phyloP scores from a whole-genome alignment of 2,888 invertebrate species.

The Heteromyza rotundicornis region DNA sequence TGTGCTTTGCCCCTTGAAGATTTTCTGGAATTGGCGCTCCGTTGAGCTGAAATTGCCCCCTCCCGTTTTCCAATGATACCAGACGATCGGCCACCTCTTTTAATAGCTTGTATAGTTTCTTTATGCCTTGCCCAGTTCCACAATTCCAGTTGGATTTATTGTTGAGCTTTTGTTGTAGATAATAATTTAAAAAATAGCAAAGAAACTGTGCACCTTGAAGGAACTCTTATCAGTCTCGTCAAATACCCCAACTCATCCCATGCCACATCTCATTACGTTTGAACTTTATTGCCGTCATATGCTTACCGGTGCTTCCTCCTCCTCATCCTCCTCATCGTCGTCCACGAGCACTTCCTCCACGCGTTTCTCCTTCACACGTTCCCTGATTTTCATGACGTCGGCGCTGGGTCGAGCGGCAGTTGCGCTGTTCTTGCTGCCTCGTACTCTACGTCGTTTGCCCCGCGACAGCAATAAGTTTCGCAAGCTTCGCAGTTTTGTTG shows the following conservation, averaged over 20 bases:
- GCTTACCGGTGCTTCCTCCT: constrained; percentile 22
- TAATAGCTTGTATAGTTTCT: no score
- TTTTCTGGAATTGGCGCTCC: no score
- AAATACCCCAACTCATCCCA: background rate
- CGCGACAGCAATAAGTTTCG: constrained; percentile 25
- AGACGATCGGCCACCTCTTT: no score
- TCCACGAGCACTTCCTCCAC: constrained; percentile 26
- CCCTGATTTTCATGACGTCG: constrained; percentile 10
- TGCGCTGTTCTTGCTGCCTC: constrained; percentile 19
- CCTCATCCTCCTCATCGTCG: constrained; percentile 7
- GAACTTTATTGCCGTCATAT: background rate
- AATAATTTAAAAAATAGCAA: no score
- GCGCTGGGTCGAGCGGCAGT: constrained; percentile 28
- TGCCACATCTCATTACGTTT: background rate
- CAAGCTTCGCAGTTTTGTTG: constrained; percentile 28
- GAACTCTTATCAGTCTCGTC: no score
- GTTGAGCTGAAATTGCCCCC: no score
- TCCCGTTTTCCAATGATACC: no score
- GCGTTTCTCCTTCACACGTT: constrained; percentile 12
- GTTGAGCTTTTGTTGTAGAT: no score
- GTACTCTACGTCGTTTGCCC: constrained; percentile 3
- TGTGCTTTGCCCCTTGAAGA: no score
- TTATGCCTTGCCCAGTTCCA: no score
- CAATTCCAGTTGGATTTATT: no score
- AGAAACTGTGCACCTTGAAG: no score